phyloP scores from a whole-genome alignment of 2,888 invertebrate species.

The Campopleginae sp. region DNA sequence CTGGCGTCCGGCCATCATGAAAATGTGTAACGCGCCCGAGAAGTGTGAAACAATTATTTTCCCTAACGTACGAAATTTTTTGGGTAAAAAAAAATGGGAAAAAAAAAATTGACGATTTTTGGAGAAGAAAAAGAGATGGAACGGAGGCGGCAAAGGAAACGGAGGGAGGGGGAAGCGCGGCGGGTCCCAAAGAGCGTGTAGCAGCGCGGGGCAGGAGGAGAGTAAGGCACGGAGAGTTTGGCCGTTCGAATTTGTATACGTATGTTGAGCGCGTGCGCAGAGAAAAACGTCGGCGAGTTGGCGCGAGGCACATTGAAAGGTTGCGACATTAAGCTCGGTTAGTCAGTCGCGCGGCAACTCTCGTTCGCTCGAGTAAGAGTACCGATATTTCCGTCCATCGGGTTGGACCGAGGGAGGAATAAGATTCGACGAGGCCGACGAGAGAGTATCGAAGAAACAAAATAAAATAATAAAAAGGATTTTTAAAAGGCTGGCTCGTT shows the following conservation, averaged over 20 bases:
- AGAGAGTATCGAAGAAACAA: neutral
- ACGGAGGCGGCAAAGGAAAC: conserved; percentile 23
- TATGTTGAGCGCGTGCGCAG: conserved; percentile 76
- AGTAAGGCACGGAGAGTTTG: conserved; percentile 42
- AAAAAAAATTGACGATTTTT: conserved; percentile 37
- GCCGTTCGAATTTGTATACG: conserved; percentile 35
- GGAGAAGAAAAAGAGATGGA: neutral
- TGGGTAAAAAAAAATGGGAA: conserved; percentile 60
- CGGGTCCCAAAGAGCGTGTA: conserved; percentile 5
- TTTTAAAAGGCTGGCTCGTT: conserved; percentile 26
- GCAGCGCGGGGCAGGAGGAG: conserved; percentile 8
- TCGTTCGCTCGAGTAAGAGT: conserved; percentile 74
- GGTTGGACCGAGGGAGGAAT: conserved; percentile 29
- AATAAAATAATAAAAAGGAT: neutral
- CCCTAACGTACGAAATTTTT: neutral
- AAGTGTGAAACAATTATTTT: neutral
- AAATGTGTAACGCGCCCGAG: too few relatives aligned
- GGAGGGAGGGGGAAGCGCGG: conserved; percentile 2
- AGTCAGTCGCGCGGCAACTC: conserved; percentile 83
- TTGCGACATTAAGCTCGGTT: conserved; percentile 82
- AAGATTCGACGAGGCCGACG: neutral
- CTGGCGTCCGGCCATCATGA: too few relatives aligned
- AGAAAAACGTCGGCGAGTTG: conserved; percentile 71
- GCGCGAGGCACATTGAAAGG: conserved; percentile 82
- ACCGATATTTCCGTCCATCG: conserved; percentile 46